Percentiles rank a stretch among this genome's conserved stretches.
phyloP scores from a whole-genome alignment of 1,140 invertebrate species.

The Macrostomum lignano region DNA sequence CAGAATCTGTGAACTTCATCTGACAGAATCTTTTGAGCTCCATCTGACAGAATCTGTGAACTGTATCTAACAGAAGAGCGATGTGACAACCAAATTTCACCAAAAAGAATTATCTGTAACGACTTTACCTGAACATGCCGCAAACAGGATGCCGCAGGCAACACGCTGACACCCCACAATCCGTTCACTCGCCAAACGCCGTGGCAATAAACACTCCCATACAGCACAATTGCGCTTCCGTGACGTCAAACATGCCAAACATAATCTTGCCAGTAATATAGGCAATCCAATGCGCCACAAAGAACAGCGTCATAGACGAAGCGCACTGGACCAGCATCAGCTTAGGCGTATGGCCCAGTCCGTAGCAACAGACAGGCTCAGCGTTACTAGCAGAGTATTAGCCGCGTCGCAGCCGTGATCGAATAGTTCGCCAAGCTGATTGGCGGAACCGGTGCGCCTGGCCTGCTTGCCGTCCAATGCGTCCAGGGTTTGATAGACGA shows the following conservation, averaged over 20 bases:
- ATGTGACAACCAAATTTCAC: too few relatives aligned
- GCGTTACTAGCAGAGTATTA: constrained; percentile 66
- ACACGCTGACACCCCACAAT: too few relatives aligned
- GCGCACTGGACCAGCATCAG: constrained; percentile 76
- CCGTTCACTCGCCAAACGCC: background rate
- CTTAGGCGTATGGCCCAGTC: constrained; percentile 45
- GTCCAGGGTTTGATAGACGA: constrained; percentile 90
- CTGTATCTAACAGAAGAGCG: too few relatives aligned
- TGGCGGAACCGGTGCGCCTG: constrained; percentile 55
- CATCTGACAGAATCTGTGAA: too few relatives aligned
- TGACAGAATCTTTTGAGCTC: too few relatives aligned
- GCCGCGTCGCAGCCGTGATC: constrained; percentile 94
- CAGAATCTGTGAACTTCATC: too few relatives aligned
- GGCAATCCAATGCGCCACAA: constrained; percentile 94
- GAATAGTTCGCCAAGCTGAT: constrained; percentile 79
- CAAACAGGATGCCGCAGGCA: too few relatives aligned
- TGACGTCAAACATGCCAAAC: constrained; percentile 84
- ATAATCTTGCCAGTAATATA: constrained; percentile 69
- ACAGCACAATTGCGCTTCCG: constrained; percentile 48
- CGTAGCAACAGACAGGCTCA: constrained; percentile 5
- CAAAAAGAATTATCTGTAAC: too few relatives aligned
- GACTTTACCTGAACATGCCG: too few relatives aligned
- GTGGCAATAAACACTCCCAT: background rate
- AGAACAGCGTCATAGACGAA: constrained; percentile 69
- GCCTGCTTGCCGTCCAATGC: constrained; percentile 98